Evolutionary conservation across 1,140 invertebrate species (phyloP).

Genomic region (Oryzaephilus surinamensis): DNA sequence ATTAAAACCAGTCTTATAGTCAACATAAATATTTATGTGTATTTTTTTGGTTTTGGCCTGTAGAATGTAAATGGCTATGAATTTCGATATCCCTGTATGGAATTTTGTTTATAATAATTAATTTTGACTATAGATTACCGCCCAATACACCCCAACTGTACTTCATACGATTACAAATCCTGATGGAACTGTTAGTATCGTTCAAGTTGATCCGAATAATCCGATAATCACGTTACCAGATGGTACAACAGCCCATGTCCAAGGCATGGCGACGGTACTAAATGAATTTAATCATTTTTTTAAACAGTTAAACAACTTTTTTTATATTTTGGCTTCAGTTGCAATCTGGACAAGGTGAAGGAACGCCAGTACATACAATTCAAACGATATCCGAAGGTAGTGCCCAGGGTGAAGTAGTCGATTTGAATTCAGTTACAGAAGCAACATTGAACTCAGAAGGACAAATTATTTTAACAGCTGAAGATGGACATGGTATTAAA

Average conservation of each 20-base stretch:
- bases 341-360: slow-evolving; percentile 63
- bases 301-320: slow-evolving; percentile 3
- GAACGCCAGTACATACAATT: slow-evolving; percentile 62
- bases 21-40: no score
- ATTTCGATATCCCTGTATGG: no score
- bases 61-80: no score
- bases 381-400: slow-evolving; percentile 62
- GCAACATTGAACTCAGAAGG: slow-evolving; percentile 82
- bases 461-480: slow-evolving; percentile 88
- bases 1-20: not conserved
- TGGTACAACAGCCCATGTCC: slow-evolving; percentile 90
- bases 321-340: slow-evolving; percentile 49
- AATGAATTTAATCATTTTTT: slow-evolving; percentile 3
- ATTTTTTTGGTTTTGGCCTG: no score
- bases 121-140: slow-evolving; percentile 50
- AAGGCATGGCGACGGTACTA: slow-evolving; percentile 75
- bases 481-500: slow-evolving; percentile 76
- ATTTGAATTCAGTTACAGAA: slow-evolving; percentile 79
- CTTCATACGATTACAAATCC: slow-evolving; percentile 93
- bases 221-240: slow-evolving; percentile 91
- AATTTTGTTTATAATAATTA: slow-evolving; percentile 18
- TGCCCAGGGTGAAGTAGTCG: slow-evolving; percentile 60
- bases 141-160: slow-evolving; percentile 80
- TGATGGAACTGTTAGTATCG: slow-evolving; percentile 91
- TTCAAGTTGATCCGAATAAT: slow-evolving; percentile 91